Conservation (phyloP, 2,888 invertebrate species). For the Xestia xanthographa region DNA sequence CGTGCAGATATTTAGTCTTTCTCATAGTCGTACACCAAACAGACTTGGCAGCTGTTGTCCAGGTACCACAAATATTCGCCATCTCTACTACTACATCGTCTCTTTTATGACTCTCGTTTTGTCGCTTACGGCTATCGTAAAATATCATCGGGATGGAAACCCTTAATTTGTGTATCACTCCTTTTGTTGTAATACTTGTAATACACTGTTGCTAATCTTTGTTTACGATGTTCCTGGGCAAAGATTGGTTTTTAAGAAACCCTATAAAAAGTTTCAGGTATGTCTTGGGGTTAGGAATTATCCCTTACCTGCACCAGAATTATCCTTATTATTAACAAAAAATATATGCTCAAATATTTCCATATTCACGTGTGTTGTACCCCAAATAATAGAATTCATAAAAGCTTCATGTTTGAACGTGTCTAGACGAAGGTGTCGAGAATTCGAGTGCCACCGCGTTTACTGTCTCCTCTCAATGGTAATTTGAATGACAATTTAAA, state of each 20-base stretch:
- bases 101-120: constrained; percentile 85
- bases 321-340: constrained; percentile 22
- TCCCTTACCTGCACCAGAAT: constrained; percentile 37
- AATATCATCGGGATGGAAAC: constrained; percentile 87
- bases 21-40: constrained; percentile 12
- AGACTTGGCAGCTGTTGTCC: constrained; percentile 30
- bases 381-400: constrained; percentile 68
- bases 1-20: constrained; percentile 13
- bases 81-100: constrained; percentile 77
- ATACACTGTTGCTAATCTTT: constrained; percentile 84
- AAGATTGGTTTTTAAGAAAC: constrained; percentile 68
- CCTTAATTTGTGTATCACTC: constrained; percentile 88
- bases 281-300: constrained; percentile 30
- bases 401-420: constrained; percentile 65
- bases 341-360: constrained; percentile 25
- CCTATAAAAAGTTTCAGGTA: constrained; percentile 50
- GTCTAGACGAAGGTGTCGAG: constrained; percentile 85
- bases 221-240: constrained; percentile 77
- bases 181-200: constrained; percentile 83
- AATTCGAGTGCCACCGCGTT: constrained; percentile 86
- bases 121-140: constrained; percentile 88
- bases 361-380: constrained; percentile 51
- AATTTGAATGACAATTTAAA: constrained; percentile 88
- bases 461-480: constrained; percentile 76
- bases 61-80: constrained; percentile 48